Evolutionary conservation across 2,113 vertebrate species (phyloP).

Genomic region (Lampris incognitus): DNA sequence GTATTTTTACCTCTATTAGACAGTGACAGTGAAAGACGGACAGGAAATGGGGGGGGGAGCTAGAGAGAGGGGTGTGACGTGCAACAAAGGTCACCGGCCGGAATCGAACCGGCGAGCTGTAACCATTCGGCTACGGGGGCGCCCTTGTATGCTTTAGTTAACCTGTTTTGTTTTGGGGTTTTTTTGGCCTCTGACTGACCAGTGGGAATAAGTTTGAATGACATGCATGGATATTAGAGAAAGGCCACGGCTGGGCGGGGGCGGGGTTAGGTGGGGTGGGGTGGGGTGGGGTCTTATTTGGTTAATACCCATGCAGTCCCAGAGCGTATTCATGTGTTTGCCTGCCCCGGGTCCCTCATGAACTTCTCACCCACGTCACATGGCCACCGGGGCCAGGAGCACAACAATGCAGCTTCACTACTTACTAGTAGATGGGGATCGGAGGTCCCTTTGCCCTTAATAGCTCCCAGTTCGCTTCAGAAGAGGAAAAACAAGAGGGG

Average conservation of each 20-base stretch:
- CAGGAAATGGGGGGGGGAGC: no score
- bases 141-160: not conserved
- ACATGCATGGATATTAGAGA: constrained; percentile 42
- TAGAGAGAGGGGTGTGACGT: no score
- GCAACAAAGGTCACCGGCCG: no score
- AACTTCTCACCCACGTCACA: constrained; percentile 54
- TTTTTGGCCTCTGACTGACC: constrained; percentile 17
- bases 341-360: constrained; percentile 40
- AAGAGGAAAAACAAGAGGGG: not conserved
- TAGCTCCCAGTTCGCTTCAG: constrained; percentile 4
- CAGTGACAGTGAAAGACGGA: no score
- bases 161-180: no score
- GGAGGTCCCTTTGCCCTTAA: constrained; percentile 43
- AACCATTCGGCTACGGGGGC: not conserved
- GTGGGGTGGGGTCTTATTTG: not conserved
- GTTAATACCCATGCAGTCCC: constrained; percentile 29
- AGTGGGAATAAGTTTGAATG: constrained; percentile 6
- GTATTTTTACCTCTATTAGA: no score
- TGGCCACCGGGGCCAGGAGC: constrained; percentile 40
- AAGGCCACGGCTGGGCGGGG: not conserved
- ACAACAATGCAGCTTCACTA: constrained; percentile 58
- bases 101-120: no score
- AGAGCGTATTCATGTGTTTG: constrained; percentile 43
- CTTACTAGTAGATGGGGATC: constrained; percentile 50
- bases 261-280: not conserved